Base-by-base conservation (phyloP, 1,140 invertebrate species). In the Ostrea edulis region DNA sequence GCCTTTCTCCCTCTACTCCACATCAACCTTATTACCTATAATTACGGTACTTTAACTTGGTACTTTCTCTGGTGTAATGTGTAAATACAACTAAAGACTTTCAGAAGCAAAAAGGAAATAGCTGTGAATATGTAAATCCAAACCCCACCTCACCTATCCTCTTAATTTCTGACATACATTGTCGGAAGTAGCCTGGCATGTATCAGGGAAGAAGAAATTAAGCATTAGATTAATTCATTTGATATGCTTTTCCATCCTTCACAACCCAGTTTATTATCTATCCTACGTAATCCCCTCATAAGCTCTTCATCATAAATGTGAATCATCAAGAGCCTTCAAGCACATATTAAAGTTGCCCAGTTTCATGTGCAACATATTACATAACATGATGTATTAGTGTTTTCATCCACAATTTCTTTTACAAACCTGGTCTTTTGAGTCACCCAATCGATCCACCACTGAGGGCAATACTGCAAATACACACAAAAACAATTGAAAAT, bases 361-460 rank as follows among this genome's bases (percentile, higher is more conserved):
- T 25, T 25, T n/a, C 20, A 54, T 83, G 44, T 29, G n/a, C 35
- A n/a, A 14, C 29, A 53, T 83, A 35, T 81, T 81, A 81, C 71
- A 81, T 81, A 35, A 51, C 51, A 83, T 22, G 11, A 83, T 83
- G n/a, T 77, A 12, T 29, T 71, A 25, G 12, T 11, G 17, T 83
- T 52, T 83, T 52, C 52, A 83, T 83, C 82, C 17, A 52, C 7
- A n/a, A n/a, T 22, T 53, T 53, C 52, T 52, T 52, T 35, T 87
- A 86, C 88, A 89, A 90, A 95, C 94, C 92, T 95, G 95, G 81
- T 95, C 95, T 92, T 95, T 95, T 58, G 92, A 92, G 89, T 95
- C 93, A 94, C 96, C 96, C 93, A 96, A 96, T 95, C 97, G 96
- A 95, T 99, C 98, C 88, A 98, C 97, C 86, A 97, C 97, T 93